phyloP scores from a whole-genome alignment of 2,797 vertebrate genomes.

The Diceros bicornis region DNA sequence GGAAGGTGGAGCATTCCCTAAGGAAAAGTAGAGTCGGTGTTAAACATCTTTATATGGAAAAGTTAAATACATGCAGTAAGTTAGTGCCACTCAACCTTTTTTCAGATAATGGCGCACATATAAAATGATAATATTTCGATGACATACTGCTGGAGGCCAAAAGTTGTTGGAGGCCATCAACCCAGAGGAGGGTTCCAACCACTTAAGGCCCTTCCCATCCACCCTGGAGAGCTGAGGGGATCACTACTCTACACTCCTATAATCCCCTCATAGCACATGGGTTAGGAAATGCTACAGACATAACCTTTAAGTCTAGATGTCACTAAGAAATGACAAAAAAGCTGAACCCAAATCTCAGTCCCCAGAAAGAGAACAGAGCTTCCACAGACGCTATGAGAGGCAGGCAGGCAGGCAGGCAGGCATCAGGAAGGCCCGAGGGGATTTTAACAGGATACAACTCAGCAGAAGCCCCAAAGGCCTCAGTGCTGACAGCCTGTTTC shows the following conservation, averaged over 20 bases:
- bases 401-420: neutral
- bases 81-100: neutral
- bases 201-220: neutral
- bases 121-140: slow-evolving; percentile 45
- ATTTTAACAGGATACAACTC: neutral
- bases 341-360: slow-evolving; percentile 11
- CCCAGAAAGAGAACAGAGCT: slow-evolving; percentile 28
- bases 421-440: neutral
- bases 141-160: slow-evolving; percentile 21
- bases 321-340: slow-evolving; percentile 58
- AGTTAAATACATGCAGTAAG: slow-evolving; percentile 44
- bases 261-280: neutral
- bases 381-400: neutral
- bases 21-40: slow-evolving; percentile 58
- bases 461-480: slow-evolving; percentile 32
- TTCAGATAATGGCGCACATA: slow-evolving; percentile 28
- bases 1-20: slow-evolving; percentile 62
- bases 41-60: slow-evolving; percentile 60
- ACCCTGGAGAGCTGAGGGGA: neutral
- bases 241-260: neutral
- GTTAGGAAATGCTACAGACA: slow-evolving; percentile 42
- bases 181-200: neutral
- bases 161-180: neutral
- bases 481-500: neutral
- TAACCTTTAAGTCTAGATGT: slow-evolving; percentile 43